These are phyloP conservation scores for Gryllus longicercus DNA, from an alignment of 2,888 invertebrate genomes.

Conservation along the genomic window DNA sequence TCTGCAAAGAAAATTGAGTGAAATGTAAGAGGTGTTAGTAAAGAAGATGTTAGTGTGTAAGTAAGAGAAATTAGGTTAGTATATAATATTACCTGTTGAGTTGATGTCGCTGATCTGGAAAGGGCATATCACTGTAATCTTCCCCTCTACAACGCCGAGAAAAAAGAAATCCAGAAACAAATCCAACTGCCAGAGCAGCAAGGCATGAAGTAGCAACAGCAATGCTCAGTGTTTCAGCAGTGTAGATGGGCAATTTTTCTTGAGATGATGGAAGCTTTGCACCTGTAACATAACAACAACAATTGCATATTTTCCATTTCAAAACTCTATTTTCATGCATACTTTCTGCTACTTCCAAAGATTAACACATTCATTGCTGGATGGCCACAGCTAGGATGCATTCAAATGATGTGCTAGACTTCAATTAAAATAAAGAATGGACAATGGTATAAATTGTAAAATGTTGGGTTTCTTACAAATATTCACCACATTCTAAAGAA, in stretches of 20 bases:
- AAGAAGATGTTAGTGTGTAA: not conserved
- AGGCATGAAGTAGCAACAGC: constrained; percentile 77
- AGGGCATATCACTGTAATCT: constrained; percentile 68
- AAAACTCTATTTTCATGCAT: not conserved
- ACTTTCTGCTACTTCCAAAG: too few relatives aligned
- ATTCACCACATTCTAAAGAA: too few relatives aligned
- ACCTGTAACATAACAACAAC: constrained; percentile 41
- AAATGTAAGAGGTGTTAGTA: constrained; percentile 3
- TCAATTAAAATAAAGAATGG: too few relatives aligned
- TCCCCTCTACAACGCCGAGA: constrained; percentile 72
- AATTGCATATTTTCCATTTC: not conserved
- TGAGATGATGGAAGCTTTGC: constrained; percentile 53
- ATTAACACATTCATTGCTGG: too few relatives aligned
- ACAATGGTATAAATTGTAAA: too few relatives aligned
- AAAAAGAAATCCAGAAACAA: constrained; percentile 79
- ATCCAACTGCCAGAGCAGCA: constrained; percentile 76
- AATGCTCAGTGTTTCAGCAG: constrained; percentile 75
- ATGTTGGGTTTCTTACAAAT: too few relatives aligned
- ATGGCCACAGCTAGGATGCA: too few relatives aligned
- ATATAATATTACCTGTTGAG: constrained; percentile 59
- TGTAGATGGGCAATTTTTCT: constrained; percentile 60
- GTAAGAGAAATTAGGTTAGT: not conserved
- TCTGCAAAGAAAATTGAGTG: constrained; percentile 1
- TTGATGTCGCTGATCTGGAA: constrained; percentile 74
- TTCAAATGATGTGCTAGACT: too few relatives aligned